A percentile compares a stretch with the other conserved stretches of the same genome.
Evolutionary conservation across 2,113 vertebrate species (phyloP).

Genomic region (Calidris pugnax): DNA sequence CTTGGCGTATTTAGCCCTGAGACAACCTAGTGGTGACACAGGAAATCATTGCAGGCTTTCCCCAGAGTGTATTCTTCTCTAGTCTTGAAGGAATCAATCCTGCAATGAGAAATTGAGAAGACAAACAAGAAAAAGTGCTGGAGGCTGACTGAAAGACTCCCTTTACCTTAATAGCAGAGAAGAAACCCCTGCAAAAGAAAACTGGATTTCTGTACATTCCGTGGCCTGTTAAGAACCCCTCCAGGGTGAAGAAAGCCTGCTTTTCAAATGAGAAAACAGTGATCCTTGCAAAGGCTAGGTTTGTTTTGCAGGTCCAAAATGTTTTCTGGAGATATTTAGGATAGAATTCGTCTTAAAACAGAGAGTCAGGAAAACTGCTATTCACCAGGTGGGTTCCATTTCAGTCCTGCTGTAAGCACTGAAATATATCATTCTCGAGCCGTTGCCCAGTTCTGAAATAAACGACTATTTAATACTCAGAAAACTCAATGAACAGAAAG

Average conservation of each 20-base stretch:
- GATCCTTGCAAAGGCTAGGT: neutral
- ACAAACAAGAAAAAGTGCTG: constrained; percentile 60
- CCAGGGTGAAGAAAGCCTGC: neutral
- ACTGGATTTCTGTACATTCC: neutral
- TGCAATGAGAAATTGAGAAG: constrained; percentile 51
- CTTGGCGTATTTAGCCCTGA: constrained; percentile 60
- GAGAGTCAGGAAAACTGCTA: neutral
- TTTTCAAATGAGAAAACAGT: neutral
- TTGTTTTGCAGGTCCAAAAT: neutral
- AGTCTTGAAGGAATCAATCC: constrained; percentile 57
- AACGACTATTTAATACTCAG: neutral
- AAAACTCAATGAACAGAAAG: neutral
- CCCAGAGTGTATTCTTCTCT: constrained; percentile 30
- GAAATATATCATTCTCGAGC: neutral
- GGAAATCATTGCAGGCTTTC: constrained; percentile 50
- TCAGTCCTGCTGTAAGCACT: neutral
- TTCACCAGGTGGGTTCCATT: neutral
- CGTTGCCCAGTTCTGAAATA: neutral
- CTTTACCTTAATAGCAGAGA: constrained; percentile 2
- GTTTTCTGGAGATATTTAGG: neutral
- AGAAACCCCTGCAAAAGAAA: constrained; percentile 11
- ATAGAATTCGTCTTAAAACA: neutral
- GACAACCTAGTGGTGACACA: constrained; percentile 55
- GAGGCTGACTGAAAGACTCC: constrained; percentile 26
- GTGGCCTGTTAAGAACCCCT: neutral